Conservation (phyloP, 1,140 invertebrate species). For the Drosophila kanapiae region DNA sequence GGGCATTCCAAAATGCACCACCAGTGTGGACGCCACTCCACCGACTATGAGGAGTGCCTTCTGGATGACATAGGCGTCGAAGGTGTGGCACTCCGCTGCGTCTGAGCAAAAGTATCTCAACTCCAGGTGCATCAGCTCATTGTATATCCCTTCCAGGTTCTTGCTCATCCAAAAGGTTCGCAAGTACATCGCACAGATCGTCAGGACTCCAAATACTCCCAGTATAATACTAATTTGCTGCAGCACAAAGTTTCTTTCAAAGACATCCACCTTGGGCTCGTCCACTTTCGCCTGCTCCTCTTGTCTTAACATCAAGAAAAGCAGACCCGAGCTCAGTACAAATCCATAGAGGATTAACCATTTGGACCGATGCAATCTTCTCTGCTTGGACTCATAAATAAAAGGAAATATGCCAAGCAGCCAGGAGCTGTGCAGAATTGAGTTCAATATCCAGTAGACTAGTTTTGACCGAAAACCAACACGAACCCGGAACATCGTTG, state of each 20-base stretch:
- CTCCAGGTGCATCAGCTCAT: slow-evolving; percentile 17
- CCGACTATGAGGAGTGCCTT: slow-evolving; percentile 10
- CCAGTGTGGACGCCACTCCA: not conserved
- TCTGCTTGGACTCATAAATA: slow-evolving; percentile 17
- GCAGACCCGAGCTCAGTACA: slow-evolving; percentile 14
- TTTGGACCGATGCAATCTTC: slow-evolving; percentile 27
- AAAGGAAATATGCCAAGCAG: slow-evolving; percentile 56
- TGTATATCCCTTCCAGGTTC: slow-evolving; percentile 13
- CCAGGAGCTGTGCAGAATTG: slow-evolving; percentile 44
- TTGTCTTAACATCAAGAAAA: slow-evolving; percentile 5
- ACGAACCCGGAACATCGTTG: slow-evolving; percentile 38
- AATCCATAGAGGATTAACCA: slow-evolving; percentile 53
- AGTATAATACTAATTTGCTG: slow-evolving; percentile 7
- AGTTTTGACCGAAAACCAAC: slow-evolving; percentile 35
- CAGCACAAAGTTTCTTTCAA: slow-evolving; percentile 21
- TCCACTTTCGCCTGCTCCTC: not conserved
- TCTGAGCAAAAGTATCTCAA: not conserved
- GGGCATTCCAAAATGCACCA: slow-evolving; percentile 11
- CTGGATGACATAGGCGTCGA: slow-evolving; percentile 15
- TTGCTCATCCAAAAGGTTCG: slow-evolving; percentile 24
- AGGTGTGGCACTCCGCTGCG: slow-evolving; percentile 5
- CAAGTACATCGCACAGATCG: slow-evolving; percentile 8
- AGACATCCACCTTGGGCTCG: slow-evolving; percentile 1
- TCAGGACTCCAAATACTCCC: slow-evolving; percentile 11
- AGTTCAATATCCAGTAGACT: slow-evolving; percentile 29